Evolutionary conservation across 2,113 vertebrate species (phyloP).

Genomic region (rat (Rattus norvegicus)): DNA sequence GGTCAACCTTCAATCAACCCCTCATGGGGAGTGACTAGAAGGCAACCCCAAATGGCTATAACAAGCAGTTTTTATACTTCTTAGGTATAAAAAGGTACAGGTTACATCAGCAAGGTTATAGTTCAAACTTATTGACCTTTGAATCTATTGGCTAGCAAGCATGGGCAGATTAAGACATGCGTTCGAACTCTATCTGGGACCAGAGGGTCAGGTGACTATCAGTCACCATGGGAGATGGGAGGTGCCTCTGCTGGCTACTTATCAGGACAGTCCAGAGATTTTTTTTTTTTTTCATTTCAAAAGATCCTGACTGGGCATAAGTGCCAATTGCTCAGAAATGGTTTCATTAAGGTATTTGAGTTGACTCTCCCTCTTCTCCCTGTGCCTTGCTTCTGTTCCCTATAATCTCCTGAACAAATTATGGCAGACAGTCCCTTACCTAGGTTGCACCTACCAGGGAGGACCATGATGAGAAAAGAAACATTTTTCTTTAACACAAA

Average conservation of each 20-base stretch:
- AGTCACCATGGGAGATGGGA: neutral
- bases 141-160: too few species aligned
- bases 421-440: neutral
- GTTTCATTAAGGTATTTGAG: neutral
- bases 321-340: neutral
- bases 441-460: neutral
- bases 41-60: too few species aligned
- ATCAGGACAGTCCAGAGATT: neutral
- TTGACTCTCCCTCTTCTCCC: neutral
- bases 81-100: too few species aligned
- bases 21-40: too few species aligned
- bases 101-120: too few species aligned
- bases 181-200: too few species aligned
- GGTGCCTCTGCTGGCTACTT: neutral
- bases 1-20: too few species aligned
- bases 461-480: neutral
- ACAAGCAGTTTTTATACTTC: too few species aligned
- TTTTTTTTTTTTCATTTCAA: neutral
- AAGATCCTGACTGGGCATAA: neutral
- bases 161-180: too few species aligned
- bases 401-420: neutral
- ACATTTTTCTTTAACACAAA: slow-evolving; percentile 18
- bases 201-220: too few species aligned
- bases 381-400: neutral
- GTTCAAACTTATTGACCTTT: too few species aligned